Evolutionary conservation across 2,797 vertebrate genomes (phyloP).

Genomic region (Pelodytes ibericus): DNA sequence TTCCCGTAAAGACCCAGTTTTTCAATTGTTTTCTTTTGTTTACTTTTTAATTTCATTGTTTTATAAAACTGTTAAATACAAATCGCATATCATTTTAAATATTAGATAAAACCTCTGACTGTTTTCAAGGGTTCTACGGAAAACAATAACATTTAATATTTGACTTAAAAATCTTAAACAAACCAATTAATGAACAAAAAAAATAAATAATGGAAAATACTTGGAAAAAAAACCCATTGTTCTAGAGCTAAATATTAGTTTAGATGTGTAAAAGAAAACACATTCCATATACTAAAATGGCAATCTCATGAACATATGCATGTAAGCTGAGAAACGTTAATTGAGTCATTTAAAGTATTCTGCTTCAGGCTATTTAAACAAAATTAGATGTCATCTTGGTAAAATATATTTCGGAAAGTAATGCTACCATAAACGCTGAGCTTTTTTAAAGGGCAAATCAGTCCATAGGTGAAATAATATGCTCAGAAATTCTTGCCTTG

Average conservation of each 20-base stretch:
- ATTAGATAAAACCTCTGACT: background rate
- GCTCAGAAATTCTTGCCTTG: background rate
- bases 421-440: background rate
- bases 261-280: background rate
- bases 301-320: background rate
- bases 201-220: background rate
- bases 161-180: background rate
- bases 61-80: background rate
- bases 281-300: background rate
- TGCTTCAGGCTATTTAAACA: background rate
- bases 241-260: background rate
- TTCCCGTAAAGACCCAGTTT: background rate
- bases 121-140: background rate
- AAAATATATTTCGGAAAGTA: background rate
- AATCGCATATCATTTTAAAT: background rate
- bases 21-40: background rate
- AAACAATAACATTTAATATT: background rate
- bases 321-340: slow-evolving; percentile 1
- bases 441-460: background rate
- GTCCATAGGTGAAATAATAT: background rate
- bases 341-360: slow-evolving; percentile 12
- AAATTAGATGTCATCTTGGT: slow-evolving; percentile 6
- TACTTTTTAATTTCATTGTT: no score
- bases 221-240: no score
- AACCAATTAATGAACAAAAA: background rate